Conservation (phyloP, 2,797 vertebrate genomes). For the Hipposideros larvatus region DNA sequence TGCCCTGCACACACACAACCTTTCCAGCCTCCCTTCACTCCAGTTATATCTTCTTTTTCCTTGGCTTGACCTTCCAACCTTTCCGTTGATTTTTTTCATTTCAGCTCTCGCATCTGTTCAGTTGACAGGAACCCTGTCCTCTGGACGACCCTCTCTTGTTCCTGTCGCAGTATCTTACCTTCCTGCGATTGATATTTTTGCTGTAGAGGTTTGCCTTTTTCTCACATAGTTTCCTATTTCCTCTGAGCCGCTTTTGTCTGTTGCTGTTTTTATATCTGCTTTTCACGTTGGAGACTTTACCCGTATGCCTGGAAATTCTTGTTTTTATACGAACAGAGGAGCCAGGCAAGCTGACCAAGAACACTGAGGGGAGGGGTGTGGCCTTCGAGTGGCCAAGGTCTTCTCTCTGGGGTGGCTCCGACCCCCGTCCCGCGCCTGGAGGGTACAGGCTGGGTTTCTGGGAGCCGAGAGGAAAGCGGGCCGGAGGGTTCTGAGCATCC, state of each 20-base stretch:
- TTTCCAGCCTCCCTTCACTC: no score
- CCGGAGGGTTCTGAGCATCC: neutral
- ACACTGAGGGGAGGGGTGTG: neutral
- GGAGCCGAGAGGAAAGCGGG: neutral
- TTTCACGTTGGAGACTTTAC: neutral
- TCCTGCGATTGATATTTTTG: neutral
- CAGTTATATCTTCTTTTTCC: no score
- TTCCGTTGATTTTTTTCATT: neutral
- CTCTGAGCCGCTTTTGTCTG: neutral
- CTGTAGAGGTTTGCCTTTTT: neutral
- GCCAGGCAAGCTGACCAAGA: neutral
- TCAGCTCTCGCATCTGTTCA: neutral
- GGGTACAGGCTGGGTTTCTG: neutral
- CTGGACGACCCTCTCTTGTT: neutral
- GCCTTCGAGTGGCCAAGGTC: no score
- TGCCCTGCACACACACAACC: rapidly evolving
- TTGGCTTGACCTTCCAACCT: no score
- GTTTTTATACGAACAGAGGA: neutral
- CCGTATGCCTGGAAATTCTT: neutral
- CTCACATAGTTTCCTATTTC: neutral
- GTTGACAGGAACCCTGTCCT: neutral
- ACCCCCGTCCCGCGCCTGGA: no score
- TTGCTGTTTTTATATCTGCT: neutral
- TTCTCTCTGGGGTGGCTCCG: neutral
- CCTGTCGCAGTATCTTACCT: rapidly evolving